Evolutionary conservation across 23 tunicate species (phyloP), one percentile per base, ranked within the genome.

Genomic region (Ciona savignyi): DNA sequence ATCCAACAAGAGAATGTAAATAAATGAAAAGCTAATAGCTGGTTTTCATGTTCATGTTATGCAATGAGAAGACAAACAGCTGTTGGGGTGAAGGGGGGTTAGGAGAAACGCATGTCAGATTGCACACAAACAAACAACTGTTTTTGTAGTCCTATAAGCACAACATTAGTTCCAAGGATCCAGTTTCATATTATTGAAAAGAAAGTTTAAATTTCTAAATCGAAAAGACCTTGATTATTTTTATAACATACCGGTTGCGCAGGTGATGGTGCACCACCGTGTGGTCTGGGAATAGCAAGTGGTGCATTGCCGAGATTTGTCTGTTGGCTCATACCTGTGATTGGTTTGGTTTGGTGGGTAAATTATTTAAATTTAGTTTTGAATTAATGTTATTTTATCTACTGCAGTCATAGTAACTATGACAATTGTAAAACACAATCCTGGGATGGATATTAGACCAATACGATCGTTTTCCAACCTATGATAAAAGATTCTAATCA

Each of bases 371-470:
- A n/a, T n/a, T n/a, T n/a, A n/a, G n/a, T n/a, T 49, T 15, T 11
- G 19, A 20, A 49, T 49, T 66, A 66, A 66, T 24, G 29, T 29
- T 34, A 63, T 23, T 63, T 6, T n/a, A n/a, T n/a, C n/a, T 33
- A 2, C 21, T 27, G 82, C 82, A 78, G 82, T 78, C 82, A 78
- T 78, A 26, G 82, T 78, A 78, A 78, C 82, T 78, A 78, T 78
- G 82, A 78, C 82, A 79, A 32, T 6, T 20, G 77, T 51, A 48
- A 72, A 48, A 26, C 15, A 67, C 81, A 66, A 48, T 74, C 69
- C 27, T 74, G 23, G 6, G 31, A 20, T 23, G 56, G 22, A 27
- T 2, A 23, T 20, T 25, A 24, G 26, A 72, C n/a, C 26, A 48
- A 72, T 34, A 71, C 61, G 28, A 63, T 63, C 67, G 24, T 63